These are phyloP conservation scores for Oligia fasciuncula DNA, from an alignment of 2,888 invertebrate genomes.

Conservation along the genomic window DNA sequence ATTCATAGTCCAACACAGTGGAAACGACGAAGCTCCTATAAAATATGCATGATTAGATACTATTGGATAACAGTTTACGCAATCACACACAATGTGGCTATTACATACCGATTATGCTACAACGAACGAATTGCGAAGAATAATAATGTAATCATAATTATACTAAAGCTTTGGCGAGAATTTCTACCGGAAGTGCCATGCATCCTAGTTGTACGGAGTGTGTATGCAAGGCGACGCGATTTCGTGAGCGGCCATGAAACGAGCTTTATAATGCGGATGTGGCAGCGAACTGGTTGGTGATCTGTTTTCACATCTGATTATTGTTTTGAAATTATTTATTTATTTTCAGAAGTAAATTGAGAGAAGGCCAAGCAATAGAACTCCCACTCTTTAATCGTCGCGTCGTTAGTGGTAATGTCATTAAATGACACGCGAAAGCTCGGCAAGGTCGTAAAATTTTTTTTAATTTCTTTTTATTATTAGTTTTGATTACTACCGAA, in stretches of 20 bases:
- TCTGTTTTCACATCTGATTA: slow-evolving; percentile 30
- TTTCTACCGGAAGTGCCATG: slow-evolving; percentile 79
- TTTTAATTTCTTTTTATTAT: not conserved
- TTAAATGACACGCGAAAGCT: too few species aligned
- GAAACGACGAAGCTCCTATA: not conserved
- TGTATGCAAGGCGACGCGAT: slow-evolving; percentile 69
- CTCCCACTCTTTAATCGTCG: not conserved
- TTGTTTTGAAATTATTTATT: too few species aligned
- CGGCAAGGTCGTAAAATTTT: not conserved
- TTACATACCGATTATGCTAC: slow-evolving; percentile 49
- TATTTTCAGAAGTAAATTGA: not conserved
- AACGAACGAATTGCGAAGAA: slow-evolving; percentile 22
- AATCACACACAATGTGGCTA: slow-evolving; percentile 50
- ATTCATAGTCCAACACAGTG: too few species aligned
- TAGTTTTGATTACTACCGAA: not conserved
- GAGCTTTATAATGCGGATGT: slow-evolving; percentile 58
- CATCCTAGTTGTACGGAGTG: slow-evolving; percentile 63
- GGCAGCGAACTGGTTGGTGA: slow-evolving; percentile 40
- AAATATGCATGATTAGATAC: slow-evolving; percentile 18
- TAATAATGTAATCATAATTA: slow-evolving; percentile 41
- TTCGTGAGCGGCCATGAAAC: slow-evolving; percentile 71
- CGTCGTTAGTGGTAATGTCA: not conserved
- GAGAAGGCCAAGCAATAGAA: not conserved
- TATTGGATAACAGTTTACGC: slow-evolving; percentile 59
- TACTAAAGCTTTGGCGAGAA: slow-evolving; percentile 61